Evolutionary conservation across 2,888 invertebrate species (phyloP).

Genomic region (Apamea monoglypha): DNA sequence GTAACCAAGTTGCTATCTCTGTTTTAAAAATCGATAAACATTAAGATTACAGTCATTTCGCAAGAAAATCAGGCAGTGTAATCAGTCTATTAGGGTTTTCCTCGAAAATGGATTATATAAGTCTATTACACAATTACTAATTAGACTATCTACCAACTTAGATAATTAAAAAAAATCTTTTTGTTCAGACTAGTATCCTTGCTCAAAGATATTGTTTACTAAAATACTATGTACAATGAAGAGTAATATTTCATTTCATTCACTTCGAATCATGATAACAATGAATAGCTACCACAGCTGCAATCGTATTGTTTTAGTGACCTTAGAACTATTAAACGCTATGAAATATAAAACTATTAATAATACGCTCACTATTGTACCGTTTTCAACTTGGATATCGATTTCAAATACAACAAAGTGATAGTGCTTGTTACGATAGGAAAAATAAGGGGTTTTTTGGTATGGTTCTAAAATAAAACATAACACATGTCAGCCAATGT

Average conservation of each 20-base stretch:
- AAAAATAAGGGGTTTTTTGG: background rate
- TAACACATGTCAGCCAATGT: background rate
- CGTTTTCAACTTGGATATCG: conserved; percentile 8
- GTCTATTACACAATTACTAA: background rate
- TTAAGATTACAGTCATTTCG: background rate
- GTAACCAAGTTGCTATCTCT: conserved; percentile 1
- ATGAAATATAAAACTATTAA: conserved; percentile 35
- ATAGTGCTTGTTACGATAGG: background rate
- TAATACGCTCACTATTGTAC: conserved; percentile 20
- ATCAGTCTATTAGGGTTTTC: conserved; percentile 4
- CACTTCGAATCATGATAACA: conserved; percentile 51
- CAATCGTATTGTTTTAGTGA: conserved; percentile 59
- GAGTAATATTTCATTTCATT: conserved; percentile 53
- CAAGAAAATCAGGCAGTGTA: background rate
- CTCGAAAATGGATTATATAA: conserved; percentile 1
- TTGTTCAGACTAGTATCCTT: background rate
- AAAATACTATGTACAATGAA: conserved; percentile 14
- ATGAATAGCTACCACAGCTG: conserved; percentile 40
- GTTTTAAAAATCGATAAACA: background rate
- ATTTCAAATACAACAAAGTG: background rate
- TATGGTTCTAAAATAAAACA: background rate
- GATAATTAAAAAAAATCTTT: background rate
- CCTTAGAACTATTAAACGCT: conserved; percentile 44
- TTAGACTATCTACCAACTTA: background rate
- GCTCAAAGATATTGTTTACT: background rate